These are phyloP conservation scores for Polyergus mexicanus DNA, from an alignment of 1,140 invertebrate species.

Conservation along the genomic window DNA sequence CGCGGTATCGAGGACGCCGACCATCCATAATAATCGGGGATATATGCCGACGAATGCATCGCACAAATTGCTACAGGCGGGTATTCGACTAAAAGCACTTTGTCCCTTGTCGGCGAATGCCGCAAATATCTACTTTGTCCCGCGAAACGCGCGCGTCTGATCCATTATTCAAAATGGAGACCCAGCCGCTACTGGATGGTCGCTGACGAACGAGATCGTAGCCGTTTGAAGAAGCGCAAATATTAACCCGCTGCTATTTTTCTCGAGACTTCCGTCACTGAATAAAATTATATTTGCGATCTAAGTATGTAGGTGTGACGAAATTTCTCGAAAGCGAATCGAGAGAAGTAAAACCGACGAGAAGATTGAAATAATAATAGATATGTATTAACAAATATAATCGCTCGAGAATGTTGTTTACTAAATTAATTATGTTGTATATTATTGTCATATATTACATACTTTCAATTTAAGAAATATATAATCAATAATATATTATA, in stretches of 20 bases:
- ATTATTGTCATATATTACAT: not conserved
- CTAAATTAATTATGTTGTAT: not conserved
- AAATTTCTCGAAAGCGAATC: not conserved
- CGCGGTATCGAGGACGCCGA: not conserved
- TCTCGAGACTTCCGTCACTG: slow-evolving; percentile 22
- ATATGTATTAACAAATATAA: not conserved
- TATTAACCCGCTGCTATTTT: slow-evolving; percentile 70
- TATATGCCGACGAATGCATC: slow-evolving; percentile 56
- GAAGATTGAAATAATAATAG: not conserved
- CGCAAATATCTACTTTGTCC: slow-evolving; percentile 72
- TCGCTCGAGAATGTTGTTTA: too few species aligned
- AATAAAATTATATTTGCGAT: not conserved
- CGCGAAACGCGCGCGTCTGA: slow-evolving; percentile 61
- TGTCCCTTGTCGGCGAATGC: slow-evolving; percentile 55
- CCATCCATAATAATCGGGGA: slow-evolving; percentile 59
- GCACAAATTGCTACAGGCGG: slow-evolving; percentile 60
- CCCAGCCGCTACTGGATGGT: slow-evolving; percentile 39
- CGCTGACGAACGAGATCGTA: slow-evolving; percentile 69
- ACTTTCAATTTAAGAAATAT: too few species aligned
- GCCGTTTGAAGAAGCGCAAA: slow-evolving; percentile 71
- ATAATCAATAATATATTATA: too few species aligned
- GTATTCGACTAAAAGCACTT: slow-evolving; percentile 67
- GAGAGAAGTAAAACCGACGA: not conserved
- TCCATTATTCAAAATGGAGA: slow-evolving; percentile 76
- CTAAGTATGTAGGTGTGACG: not conserved